Evolutionary conservation across 2,797 vertebrate species (phyloP), one percentile per base, ranked within the genome.

Genomic region (Poecile montanus): DNA sequence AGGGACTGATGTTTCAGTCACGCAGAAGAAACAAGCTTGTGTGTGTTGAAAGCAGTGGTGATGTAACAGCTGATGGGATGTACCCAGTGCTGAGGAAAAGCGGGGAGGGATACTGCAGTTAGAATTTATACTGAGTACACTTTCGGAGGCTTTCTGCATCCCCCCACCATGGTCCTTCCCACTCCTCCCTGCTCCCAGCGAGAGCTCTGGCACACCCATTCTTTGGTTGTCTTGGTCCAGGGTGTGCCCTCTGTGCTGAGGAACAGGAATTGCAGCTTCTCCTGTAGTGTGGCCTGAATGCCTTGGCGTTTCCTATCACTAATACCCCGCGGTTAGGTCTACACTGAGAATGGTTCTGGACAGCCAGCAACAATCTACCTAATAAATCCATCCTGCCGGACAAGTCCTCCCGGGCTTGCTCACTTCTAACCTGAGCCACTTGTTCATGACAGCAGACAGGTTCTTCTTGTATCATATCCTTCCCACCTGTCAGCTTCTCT

Each of bases 241-340:
- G 29, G 18, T 65, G 17, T 68, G 40, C 20, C 15, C 65, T 66
- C 40, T 51, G 6, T 70, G 36, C 47, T 34, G 56, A 85, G 44
- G 27, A 79, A 17, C 7, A 34, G 65, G 48, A 71, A 29, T 4
- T 85, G 9, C 44, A 65, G 27, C 56, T 85, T 82, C 25, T 87
- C 44, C 40, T 48, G n/a, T 5, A 42, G 38, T 12, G 16, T 87
- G 60, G 17, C 16, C 13, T 73, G 60, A 40, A 40, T n/a, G 13
- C 0, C 0, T 1, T 68, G 51, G 12, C 16, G 16, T 75, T 94
- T 78, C 29, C 17, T 34, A 1, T 74, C 0, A 0, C 7, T 56
- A 32, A 16, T 38, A 63, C 8, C 40, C 19, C 3, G 7, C 13
- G 45, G 13, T 57, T 78, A 29, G 11, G 53, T 29, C 53, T 27